Percentiles rank a stretch among this genome's conserved stretches.
These are phyloP conservation scores for Homalodisca vitripennis DNA, from an alignment of 1,140 invertebrate species.

Conservation along the genomic window DNA sequence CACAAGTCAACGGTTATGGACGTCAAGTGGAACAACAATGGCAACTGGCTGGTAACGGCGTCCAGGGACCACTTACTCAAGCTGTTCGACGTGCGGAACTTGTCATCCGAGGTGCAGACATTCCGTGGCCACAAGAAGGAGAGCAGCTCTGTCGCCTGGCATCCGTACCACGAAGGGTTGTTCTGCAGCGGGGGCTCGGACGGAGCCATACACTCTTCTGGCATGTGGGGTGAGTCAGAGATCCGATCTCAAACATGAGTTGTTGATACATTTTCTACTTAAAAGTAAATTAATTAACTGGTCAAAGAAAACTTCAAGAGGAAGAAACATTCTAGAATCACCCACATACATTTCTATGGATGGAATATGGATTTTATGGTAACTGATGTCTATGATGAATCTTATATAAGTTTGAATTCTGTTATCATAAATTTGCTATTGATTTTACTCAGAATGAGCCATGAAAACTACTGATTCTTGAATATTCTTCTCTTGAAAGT, in stretches of 20 bases:
- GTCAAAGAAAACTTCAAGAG: too few relatives aligned
- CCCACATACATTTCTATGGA: too few relatives aligned
- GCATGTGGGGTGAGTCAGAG: slow-evolving; percentile 86
- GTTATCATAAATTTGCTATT: too few relatives aligned
- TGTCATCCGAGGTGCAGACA: slow-evolving; percentile 85
- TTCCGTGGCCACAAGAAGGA: slow-evolving; percentile 89
- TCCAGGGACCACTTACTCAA: slow-evolving; percentile 98
- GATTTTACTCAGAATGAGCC: too few relatives aligned
- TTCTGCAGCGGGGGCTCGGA: slow-evolving; percentile 97
- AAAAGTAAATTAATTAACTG: not conserved
- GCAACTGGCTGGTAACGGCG: slow-evolving; percentile 99
- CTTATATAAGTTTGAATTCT: not conserved
- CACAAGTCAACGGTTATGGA: slow-evolving; percentile 99
- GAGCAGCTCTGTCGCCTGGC: slow-evolving; percentile 96
- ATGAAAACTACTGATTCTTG: too few relatives aligned
- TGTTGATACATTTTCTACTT: too few relatives aligned
- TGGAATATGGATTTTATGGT: too few relatives aligned
- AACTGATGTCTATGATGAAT: not conserved
- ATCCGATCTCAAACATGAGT: too few relatives aligned
- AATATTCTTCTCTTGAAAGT: too few relatives aligned
- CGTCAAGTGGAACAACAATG: slow-evolving; percentile 98
- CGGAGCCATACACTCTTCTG: slow-evolving; percentile 97
- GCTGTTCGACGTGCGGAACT: slow-evolving; percentile 95
- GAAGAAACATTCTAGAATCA: too few relatives aligned
- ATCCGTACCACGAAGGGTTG: slow-evolving; percentile 93